Percentiles rank a stretch among this genome's conserved stretches.
Evolutionary conservation across 2,797 vertebrate species (phyloP).

Genomic region (Artibeus lituratus): DNA sequence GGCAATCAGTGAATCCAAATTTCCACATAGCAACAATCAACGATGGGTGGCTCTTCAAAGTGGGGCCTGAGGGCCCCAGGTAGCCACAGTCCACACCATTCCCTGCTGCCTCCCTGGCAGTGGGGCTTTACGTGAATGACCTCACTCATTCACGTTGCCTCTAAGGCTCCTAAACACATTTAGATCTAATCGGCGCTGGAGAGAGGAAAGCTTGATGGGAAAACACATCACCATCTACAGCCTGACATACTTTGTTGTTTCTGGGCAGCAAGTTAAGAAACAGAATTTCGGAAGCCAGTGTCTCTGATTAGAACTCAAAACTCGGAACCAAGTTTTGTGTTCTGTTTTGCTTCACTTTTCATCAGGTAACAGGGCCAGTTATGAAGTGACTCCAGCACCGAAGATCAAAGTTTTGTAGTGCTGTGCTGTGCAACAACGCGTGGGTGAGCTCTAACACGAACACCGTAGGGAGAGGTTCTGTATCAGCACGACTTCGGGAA

Average conservation of each 20-base stretch:
- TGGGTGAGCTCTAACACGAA: not conserved
- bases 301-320: not conserved
- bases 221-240: not conserved
- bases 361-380: not conserved
- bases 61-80: no score
- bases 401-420: not conserved
- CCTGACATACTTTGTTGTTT: not conserved
- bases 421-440: fast-evolving
- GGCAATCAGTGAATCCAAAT: not conserved
- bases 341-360: not conserved
- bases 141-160: not conserved
- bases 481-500: not conserved
- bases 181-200: not conserved
- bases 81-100: not conserved
- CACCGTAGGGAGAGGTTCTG: not conserved
- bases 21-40: not conserved
- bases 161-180: not conserved
- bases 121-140: not conserved
- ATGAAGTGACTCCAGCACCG: not conserved
- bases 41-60: no score
- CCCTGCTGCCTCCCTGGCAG: not conserved
- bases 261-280: not conserved
- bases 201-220: not conserved
- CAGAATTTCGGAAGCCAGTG: not conserved
- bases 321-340: not conserved